Evolutionary conservation across 1,140 invertebrate genomes (phyloP).

Genomic region (Aphidius ervi): DNA sequence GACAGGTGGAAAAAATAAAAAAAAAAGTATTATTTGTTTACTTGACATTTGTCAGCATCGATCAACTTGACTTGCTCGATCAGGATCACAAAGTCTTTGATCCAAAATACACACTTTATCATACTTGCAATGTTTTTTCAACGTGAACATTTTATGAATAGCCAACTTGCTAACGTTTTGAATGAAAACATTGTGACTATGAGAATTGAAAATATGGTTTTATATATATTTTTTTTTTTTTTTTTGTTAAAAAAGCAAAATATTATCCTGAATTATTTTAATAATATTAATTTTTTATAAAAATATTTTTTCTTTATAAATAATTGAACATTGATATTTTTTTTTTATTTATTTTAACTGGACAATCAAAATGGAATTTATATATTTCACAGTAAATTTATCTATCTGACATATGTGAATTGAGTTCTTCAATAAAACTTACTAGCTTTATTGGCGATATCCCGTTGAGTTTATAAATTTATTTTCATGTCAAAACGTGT

Average conservation of each 20-base stretch:
- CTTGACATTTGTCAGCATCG: conserved; percentile 39
- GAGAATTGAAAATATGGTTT: not conserved
- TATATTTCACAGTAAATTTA: conserved; percentile 48
- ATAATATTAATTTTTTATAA: not conserved
- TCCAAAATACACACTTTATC: not conserved
- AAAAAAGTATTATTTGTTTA: conserved; percentile 1
- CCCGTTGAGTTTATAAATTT: conserved; percentile 13
- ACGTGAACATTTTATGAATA: conserved; percentile 33
- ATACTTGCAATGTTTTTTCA: conserved; percentile 31
- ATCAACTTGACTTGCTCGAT: conserved; percentile 35
- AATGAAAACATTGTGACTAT: conserved; percentile 38
- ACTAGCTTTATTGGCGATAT: conserved; percentile 9
- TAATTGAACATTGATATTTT: not conserved
- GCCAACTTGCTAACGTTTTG: conserved; percentile 33
- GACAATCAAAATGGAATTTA: conserved; percentile 28
- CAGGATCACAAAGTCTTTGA: conserved; percentile 24
- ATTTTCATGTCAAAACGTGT: no score
- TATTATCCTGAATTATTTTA: not conserved
- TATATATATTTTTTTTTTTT: conserved; percentile 6
- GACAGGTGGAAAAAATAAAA: no score
- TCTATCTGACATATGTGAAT: conserved; percentile 24
- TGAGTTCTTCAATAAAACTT: conserved; percentile 25
- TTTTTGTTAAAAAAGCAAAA: conserved; percentile 18
- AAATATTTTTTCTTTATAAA: not conserved
- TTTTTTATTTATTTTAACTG: not conserved